A percentile compares a stretch with the other conserved stretches of the same genome.
Conservation (phyloP, 92 coral and sea anemone genomes). For the Palythoa heliodiscus region DNA sequence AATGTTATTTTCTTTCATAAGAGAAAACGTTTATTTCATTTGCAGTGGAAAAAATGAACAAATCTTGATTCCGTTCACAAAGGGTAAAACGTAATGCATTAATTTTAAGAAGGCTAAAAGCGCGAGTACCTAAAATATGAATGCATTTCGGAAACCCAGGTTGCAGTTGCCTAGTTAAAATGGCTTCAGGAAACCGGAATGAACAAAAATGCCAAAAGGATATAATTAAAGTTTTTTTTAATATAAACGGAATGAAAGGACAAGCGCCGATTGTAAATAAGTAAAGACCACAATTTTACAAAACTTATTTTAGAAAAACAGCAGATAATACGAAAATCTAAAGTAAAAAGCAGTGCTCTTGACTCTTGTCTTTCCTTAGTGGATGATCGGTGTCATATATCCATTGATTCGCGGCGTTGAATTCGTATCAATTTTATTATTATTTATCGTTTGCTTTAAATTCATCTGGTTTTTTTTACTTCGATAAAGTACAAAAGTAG, state of each 20-base stretch:
- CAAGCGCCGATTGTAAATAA: neutral
- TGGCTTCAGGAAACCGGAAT: neutral
- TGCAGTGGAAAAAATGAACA: neutral
- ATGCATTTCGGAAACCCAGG: neutral
- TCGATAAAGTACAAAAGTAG: no score
- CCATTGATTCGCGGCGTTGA: no score
- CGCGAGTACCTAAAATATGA: neutral
- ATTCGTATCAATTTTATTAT: no score
- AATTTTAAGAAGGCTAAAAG: neutral
- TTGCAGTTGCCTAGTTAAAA: neutral
- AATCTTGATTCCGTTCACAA: neutral
- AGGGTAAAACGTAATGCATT: neutral
- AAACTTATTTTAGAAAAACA: no score
- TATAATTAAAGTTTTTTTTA: neutral
- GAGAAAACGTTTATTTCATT: neutral
- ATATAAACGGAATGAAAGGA: neutral
- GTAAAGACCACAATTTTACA: neutral
- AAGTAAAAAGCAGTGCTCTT: no score
- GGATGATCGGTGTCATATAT: no score
- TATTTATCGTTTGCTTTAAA: no score
- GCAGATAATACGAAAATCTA: neutral
- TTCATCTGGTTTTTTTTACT: no score
- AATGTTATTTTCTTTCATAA: neutral
- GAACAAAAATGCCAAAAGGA: neutral
- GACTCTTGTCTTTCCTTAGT: no score